A percentile compares a stretch with the other conserved stretches of the same genome.
Evolutionary conservation across 2,888 invertebrate genomes (phyloP).

Genomic region (Sthenelais limicola): DNA sequence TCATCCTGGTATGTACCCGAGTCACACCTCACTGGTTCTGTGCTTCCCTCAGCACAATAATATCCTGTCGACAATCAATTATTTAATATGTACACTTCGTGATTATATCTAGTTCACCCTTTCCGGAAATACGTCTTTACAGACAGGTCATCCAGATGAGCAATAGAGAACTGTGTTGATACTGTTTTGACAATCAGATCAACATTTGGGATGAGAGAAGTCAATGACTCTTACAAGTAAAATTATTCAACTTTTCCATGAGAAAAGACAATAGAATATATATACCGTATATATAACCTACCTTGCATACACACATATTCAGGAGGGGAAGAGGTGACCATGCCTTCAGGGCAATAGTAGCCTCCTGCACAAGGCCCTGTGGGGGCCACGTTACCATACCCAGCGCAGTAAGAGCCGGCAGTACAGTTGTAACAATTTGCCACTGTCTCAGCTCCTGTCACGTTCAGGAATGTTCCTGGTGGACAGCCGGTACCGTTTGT

Average conservation of each 20-base stretch:
- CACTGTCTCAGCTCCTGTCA: conserved; percentile 58
- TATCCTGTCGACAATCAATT: conserved; percentile 59
- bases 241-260: not conserved
- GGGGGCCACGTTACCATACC: conserved; percentile 61
- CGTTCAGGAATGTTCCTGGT: conserved; percentile 65
- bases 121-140: too few relatives aligned
- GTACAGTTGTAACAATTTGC: conserved; percentile 63
- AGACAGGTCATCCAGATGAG: too few relatives aligned
- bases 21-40: conserved; percentile 61
- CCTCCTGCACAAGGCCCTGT: conserved; percentile 62
- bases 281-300: conserved; percentile 44
- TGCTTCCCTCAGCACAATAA: conserved; percentile 63
- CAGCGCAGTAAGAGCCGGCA: conserved; percentile 64
- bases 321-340: conserved; percentile 59
- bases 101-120: too few relatives aligned
- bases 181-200: not conserved
- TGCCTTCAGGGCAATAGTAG: conserved; percentile 66
- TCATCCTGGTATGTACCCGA: conserved; percentile 68
- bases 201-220: not conserved
- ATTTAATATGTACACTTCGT: too few relatives aligned
- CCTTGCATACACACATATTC: conserved; percentile 66
- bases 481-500: conserved; percentile 61
- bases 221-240: not conserved
- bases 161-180: too few relatives aligned
- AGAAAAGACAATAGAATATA: not conserved